Evolutionary conservation across 2,797 vertebrate genomes (phyloP).

Genomic region (Hypotaenidia philippensis): DNA sequence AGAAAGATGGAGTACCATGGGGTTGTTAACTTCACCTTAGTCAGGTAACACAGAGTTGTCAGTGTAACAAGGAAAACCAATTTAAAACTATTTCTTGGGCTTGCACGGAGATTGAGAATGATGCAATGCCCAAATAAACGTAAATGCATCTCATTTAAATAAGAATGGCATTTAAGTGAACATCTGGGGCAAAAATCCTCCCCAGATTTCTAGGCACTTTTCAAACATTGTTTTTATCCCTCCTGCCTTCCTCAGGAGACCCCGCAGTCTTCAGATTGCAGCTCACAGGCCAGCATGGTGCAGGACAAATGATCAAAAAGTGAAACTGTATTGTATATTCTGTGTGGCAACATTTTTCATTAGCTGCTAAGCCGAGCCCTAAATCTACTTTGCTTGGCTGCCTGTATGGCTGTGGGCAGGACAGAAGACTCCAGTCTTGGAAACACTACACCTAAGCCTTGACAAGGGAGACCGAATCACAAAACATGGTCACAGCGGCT

Average conservation of each 20-base stretch:
- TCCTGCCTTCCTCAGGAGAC: neutral
- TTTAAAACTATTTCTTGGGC: neutral
- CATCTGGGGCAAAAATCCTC: neutral
- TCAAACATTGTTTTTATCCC: neutral
- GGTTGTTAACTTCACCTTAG: neutral
- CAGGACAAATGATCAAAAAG: neutral
- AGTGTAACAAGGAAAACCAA: neutral
- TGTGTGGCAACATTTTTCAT: slow-evolving; percentile 1
- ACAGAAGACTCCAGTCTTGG: neutral
- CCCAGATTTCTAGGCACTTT: neutral
- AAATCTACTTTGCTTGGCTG: neutral
- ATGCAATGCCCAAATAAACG: neutral
- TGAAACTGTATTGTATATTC: neutral
- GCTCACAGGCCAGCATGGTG: neutral
- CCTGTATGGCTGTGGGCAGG: neutral
- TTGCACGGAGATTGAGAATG: neutral
- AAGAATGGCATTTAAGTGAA: neutral
- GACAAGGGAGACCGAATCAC: neutral
- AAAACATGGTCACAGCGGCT: fast-evolving
- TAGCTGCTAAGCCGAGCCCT: neutral
- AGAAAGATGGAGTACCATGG: neutral
- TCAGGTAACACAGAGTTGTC: neutral
- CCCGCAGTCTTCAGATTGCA: neutral
- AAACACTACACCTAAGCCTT: neutral
- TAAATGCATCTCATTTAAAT: neutral